Percentiles rank a stretch among this genome's conserved stretches.
Evolutionary conservation across 2,888 invertebrate species (phyloP).

Genomic region (Caenorhabditis plicata): DNA sequence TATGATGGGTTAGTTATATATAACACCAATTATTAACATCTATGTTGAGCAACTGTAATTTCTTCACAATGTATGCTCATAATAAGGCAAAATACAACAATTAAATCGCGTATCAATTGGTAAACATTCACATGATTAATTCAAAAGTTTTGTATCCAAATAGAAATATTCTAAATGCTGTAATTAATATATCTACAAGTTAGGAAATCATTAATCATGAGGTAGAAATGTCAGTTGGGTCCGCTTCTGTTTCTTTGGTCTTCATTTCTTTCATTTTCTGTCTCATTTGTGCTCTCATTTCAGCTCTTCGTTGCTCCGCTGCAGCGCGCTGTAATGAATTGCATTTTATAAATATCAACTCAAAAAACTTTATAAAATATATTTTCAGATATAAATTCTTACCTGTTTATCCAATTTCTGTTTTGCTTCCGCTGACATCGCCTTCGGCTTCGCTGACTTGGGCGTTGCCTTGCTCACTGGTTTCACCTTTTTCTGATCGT

Average conservation of each 20-base stretch:
- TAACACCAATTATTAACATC: no score
- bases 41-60: no score
- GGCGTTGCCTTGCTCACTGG: constrained; percentile 3
- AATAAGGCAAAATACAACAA: no score
- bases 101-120: no score
- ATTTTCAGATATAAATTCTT: background rate
- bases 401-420: constrained; percentile 31
- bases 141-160: no score
- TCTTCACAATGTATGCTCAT: no score
- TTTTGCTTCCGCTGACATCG: constrained; percentile 23
- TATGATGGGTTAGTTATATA: no score
- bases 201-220: background rate
- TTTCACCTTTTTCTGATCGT: constrained; percentile 1
- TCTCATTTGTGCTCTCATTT: constrained; percentile 28
- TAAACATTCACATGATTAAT: no score
- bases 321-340: constrained; percentile 16
- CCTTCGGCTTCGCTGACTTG: constrained; percentile 16
- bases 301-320: constrained; percentile 23
- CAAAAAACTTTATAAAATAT: background rate
- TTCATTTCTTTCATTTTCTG: constrained; percentile 17
- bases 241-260: constrained; percentile 5
- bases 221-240: constrained; percentile 1
- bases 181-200: no score
- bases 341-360: background rate
- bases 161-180: no score